Conservation (phyloP, 2,797 vertebrate species). For the Taenioides sp. region DNA sequence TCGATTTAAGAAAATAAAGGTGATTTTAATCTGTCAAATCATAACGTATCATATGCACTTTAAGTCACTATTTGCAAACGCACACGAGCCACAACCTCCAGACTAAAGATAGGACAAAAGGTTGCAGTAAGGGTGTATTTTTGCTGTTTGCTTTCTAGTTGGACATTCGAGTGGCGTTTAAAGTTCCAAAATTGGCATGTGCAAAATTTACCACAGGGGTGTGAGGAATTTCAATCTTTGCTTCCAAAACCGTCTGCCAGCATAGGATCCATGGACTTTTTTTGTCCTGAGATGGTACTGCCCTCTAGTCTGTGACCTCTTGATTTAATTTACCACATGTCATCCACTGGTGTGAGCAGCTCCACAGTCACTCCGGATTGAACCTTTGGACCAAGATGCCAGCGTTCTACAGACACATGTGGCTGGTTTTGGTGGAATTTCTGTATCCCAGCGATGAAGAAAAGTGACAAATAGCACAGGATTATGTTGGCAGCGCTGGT, state of each 20-base stretch:
- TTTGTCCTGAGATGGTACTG: slow-evolving; percentile 17
- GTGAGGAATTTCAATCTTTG: slow-evolving; percentile 95
- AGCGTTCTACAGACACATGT: slow-evolving; percentile 38
- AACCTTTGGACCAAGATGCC: slow-evolving; percentile 59
- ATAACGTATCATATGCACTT: too few species aligned
- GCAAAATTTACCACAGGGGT: slow-evolving; percentile 85
- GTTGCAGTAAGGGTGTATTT: slow-evolving; percentile 43
- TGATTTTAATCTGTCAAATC: too few species aligned
- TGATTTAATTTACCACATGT: slow-evolving; percentile 13
- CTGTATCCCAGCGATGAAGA: slow-evolving; percentile 45
- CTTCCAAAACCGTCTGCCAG: slow-evolving; percentile 82
- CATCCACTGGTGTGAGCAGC: slow-evolving; percentile 38
- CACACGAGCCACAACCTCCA: slow-evolving; percentile 22
- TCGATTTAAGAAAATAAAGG: too few species aligned
- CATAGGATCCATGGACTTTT: slow-evolving; percentile 47
- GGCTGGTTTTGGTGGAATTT: slow-evolving; percentile 58
- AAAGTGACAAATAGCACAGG: slow-evolving; percentile 57
- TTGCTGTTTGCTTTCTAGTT: slow-evolving; percentile 50
- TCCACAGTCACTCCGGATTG: slow-evolving; percentile 8
- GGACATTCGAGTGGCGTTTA: slow-evolving; percentile 57
- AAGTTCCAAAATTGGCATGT: slow-evolving; percentile 67
- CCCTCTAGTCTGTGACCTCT: slow-evolving; percentile 12
- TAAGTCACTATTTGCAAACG: not conserved
- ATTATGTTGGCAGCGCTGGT: slow-evolving; percentile 81
- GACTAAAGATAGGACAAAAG: slow-evolving; percentile 46